Base-by-base conservation (phyloP, 1,140 invertebrate species). In the Drosophila nannoptera region DNA sequence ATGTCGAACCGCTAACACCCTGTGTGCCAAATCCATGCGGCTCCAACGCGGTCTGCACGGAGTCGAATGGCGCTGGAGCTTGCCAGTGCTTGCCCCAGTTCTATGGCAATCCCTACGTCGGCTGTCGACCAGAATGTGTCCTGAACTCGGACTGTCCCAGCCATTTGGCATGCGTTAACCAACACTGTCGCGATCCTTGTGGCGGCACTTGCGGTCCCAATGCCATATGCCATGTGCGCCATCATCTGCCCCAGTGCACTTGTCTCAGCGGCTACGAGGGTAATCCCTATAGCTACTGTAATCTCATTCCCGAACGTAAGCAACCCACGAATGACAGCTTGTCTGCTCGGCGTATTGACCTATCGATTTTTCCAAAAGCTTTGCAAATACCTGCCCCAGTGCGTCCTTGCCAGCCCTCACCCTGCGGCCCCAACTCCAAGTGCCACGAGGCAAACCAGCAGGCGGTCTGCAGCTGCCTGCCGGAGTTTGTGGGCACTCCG, bases 381-480 rank as follows among this genome's bases (percentile, higher is more conserved):
- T 6, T 83, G 31, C 67, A 59, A 7, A 75, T 78, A 33, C 73
- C 77, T 5, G 38, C 64, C 54, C 78, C 87, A 11, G 43, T 69
- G 48, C 92, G 93, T 78, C 93, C 94, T 14, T 95, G 94, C 75
- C 91, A 92, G 45, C 94, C 94, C 5, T 93, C 93, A 16, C 94
- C 94, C 7, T 97, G 96, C 87, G 96, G 94, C 29, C 92, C 93
- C 0, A 95, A 96, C 70, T 94, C 94, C 75, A 92, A 94, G 74
- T 97, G 95, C 87, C 91, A 92, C 65, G 93, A 92, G 42, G 88
- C 92, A 40, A 92, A 93, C 49, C 94, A 94, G 69, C 94, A 95
- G 73, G 94, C 95, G 2, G 92, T 95, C 4, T 97, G 96, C 78
- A 94, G 94, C 29, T 96, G 95, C 77, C 87, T 95, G 22, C 91